phyloP scores from a whole-genome alignment of 2,888 invertebrate species.

The Malthinus flaveolus region DNA sequence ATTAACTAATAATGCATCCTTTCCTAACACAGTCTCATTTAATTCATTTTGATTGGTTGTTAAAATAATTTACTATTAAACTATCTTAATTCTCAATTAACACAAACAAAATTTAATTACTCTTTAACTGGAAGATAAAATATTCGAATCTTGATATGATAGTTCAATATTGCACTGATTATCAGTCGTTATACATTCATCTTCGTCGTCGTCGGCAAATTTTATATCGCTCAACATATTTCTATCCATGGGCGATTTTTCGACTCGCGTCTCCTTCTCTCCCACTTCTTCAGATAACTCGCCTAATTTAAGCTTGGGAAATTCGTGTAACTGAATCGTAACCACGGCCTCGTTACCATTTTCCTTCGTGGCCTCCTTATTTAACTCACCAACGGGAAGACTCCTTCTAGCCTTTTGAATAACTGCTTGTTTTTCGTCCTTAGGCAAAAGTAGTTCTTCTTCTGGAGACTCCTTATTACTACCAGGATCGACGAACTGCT shows the following conservation, averaged over 20 bases:
- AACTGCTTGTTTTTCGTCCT: slow-evolving; percentile 17
- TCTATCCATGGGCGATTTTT: slow-evolving; percentile 67
- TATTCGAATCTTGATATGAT: slow-evolving; percentile 52
- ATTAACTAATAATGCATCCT: slow-evolving; percentile 13
- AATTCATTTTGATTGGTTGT: slow-evolving; percentile 6
- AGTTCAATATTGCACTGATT: slow-evolving; percentile 50
- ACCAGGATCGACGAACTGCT: slow-evolving; percentile 60
- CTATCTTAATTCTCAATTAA: slow-evolving; percentile 3
- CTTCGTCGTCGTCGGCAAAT: slow-evolving; percentile 73
- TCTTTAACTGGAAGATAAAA: slow-evolving; percentile 49
- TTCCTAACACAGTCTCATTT: slow-evolving; percentile 11
- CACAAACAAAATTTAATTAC: slow-evolving; percentile 4
- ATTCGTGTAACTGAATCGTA: slow-evolving; percentile 46
- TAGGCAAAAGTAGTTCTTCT: slow-evolving; percentile 58
- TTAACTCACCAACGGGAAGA: slow-evolving; percentile 24
- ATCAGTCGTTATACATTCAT: slow-evolving; percentile 43
- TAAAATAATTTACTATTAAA: slow-evolving; percentile 14
- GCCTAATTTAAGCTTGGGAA: slow-evolving; percentile 35
- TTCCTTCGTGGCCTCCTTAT: slow-evolving; percentile 39
- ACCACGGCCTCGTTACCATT: slow-evolving; percentile 25
- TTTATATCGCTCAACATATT: slow-evolving; percentile 67
- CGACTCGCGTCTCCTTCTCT: slow-evolving; percentile 69
- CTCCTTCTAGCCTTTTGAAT: slow-evolving; percentile 23
- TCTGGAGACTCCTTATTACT: slow-evolving; percentile 71
- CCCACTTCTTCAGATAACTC: slow-evolving; percentile 34